Evolutionary conservation across 2,113 vertebrate species (phyloP).

Genomic region (Triplophysa dalaica): DNA sequence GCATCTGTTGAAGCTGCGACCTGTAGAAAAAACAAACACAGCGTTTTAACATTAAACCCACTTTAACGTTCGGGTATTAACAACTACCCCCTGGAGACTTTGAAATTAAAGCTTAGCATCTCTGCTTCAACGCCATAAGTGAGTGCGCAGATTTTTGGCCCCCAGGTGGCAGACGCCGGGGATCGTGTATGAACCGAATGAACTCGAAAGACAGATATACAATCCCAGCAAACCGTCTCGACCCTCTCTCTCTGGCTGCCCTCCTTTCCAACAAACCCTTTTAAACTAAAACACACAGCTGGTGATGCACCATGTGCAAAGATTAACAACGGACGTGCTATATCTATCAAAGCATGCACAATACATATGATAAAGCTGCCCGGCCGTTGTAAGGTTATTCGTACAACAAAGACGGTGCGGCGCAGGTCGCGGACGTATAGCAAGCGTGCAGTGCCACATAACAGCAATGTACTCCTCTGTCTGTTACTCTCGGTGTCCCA

Average conservation of each 20-base stretch:
- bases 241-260: slow-evolving; percentile 35
- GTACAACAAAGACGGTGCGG: not conserved
- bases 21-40: slow-evolving; percentile 9
- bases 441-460: slow-evolving; percentile 49
- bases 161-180: slow-evolving; percentile 43
- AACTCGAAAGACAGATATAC: slow-evolving; percentile 41
- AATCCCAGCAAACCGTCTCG: slow-evolving; percentile 33
- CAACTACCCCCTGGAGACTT: not conserved
- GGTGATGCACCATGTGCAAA: not conserved
- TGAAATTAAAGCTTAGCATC: slow-evolving; percentile 6
- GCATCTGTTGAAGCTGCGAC: not conserved
- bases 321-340: not conserved
- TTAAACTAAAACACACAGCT: slow-evolving; percentile 46
- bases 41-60: not conserved
- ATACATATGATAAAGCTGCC: not conserved
- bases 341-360: not conserved
- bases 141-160: slow-evolving; percentile 1
- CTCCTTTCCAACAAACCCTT: slow-evolving; percentile 20
- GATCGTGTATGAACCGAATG: slow-evolving; percentile 40
- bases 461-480: slow-evolving; percentile 55
- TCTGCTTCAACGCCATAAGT: not conserved
- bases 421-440: slow-evolving; percentile 32
- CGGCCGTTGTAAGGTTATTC: not conserved
- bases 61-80: not conserved
- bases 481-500: slow-evolving; percentile 69